A percentile compares a stretch with the other conserved stretches of the same genome.
Conservation (phyloP, 1,140 invertebrate genomes). For the Magallana angulata region DNA sequence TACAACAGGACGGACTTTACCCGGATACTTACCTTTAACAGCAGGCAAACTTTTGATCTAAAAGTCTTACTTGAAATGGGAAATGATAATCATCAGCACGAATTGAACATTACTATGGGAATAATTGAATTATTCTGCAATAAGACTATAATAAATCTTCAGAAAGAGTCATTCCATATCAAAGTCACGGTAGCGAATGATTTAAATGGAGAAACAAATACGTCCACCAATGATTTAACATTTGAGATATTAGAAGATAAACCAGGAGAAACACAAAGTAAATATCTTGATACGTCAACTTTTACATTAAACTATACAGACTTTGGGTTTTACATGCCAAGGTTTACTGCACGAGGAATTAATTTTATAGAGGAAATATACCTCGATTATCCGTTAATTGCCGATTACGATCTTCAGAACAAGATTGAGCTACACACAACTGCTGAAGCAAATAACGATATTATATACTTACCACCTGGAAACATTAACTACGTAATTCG, state of each 20-base stretch:
- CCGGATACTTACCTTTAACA: not conserved
- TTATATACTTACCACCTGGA: not conserved
- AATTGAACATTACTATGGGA: not conserved
- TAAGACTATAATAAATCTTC: not conserved
- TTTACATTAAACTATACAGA: not conserved
- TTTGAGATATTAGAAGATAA: not conserved
- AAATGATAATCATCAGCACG: not conserved
- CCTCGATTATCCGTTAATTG: not conserved
- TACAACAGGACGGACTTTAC: not conserved
- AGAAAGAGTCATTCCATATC: not conserved
- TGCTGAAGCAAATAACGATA: not conserved
- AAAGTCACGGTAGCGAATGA: not conserved
- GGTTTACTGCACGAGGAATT: not conserved
- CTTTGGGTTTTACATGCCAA: not conserved
- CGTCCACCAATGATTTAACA: not conserved
- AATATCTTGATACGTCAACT: too few species aligned
- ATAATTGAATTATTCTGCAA: not conserved
- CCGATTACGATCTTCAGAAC: not conserved
- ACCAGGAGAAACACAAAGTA: too few species aligned
- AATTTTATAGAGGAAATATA: not conserved
- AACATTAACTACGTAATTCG: not conserved
- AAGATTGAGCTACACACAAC: not conserved
- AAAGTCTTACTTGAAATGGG: not conserved
- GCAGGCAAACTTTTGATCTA: not conserved
- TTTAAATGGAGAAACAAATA: not conserved